Evolutionary conservation across 2,797 vertebrate species (phyloP).

Genomic region (Xyrichtys novacula): DNA sequence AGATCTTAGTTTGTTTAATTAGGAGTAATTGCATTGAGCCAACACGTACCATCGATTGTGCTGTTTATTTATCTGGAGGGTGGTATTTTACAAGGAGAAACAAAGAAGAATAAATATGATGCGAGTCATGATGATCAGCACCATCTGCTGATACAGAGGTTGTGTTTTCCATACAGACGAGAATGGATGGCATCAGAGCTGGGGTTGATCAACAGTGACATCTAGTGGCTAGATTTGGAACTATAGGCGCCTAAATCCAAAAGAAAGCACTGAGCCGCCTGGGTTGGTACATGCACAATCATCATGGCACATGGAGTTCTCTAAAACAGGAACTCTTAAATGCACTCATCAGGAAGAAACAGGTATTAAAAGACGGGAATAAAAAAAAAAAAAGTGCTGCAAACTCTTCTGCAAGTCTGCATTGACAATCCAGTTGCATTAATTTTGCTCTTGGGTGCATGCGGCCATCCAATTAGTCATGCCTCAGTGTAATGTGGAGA

Average conservation of each 20-base stretch:
- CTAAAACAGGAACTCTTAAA: constrained; percentile 2
- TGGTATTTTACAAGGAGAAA: constrained; percentile 67
- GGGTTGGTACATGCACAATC: constrained; percentile 30
- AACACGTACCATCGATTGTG: constrained; percentile 59
- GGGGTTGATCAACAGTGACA: constrained; percentile 78
- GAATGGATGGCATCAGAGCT: neutral
- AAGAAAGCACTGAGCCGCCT: neutral
- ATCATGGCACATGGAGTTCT: constrained; percentile 11
- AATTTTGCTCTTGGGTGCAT: constrained; percentile 49
- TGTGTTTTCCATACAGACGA: constrained; percentile 57
- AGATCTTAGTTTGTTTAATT: constrained; percentile 70
- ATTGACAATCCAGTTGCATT: constrained; percentile 53
- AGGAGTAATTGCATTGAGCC: constrained; percentile 74
- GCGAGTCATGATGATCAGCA: constrained; percentile 60
- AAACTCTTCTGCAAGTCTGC: constrained; percentile 33
- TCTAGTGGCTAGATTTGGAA: constrained; percentile 65
- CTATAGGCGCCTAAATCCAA: neutral
- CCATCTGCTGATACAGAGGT: constrained; percentile 68
- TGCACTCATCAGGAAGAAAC: neutral
- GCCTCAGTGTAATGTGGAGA: constrained; percentile 79
- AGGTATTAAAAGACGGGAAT: constrained; percentile 10
- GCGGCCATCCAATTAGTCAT: constrained; percentile 80
- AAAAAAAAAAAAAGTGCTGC: constrained; percentile 1
- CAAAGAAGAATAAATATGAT: constrained; percentile 72
- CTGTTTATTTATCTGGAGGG: constrained; percentile 74